Conservation (phyloP, 2,113 vertebrate species). For the Heptranchias perlo region DNA sequence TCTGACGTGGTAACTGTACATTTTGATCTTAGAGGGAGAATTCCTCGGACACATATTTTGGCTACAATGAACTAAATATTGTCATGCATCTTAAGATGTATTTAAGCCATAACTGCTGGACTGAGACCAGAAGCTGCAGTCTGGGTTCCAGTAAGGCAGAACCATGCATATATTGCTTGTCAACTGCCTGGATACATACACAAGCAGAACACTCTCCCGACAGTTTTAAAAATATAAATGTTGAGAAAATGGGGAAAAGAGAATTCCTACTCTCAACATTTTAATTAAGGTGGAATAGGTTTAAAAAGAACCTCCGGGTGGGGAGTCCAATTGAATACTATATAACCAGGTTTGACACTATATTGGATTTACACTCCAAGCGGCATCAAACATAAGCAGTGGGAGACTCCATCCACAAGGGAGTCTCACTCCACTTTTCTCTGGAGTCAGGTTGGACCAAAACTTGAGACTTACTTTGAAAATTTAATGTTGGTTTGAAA, state of each 20-base stretch:
- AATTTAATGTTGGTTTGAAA: neutral
- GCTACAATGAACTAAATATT: neutral
- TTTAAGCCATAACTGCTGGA: neutral
- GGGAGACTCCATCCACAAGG: neutral
- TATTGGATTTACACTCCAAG: neutral
- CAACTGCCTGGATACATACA: neutral
- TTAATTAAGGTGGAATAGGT: no score
- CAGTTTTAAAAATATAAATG: no score
- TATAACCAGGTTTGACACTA: neutral
- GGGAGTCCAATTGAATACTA: neutral
- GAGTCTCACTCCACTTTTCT: neutral
- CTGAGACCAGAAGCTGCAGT: neutral
- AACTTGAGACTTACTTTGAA: neutral
- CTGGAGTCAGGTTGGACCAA: neutral
- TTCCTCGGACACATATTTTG: neutral
- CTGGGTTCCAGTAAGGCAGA: neutral
- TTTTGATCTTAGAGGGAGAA: neutral
- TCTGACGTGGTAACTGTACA: neutral
- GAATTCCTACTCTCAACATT: no score
- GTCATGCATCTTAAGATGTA: neutral
- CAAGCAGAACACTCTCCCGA: no score
- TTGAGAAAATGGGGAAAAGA: no score
- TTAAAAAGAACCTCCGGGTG: no score
- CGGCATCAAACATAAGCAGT: neutral
- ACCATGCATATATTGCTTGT: neutral